These are phyloP conservation scores for Macrobrachium rosenbergii DNA, from an alignment of 1,140 invertebrate genomes.

Conservation along the genomic window DNA sequence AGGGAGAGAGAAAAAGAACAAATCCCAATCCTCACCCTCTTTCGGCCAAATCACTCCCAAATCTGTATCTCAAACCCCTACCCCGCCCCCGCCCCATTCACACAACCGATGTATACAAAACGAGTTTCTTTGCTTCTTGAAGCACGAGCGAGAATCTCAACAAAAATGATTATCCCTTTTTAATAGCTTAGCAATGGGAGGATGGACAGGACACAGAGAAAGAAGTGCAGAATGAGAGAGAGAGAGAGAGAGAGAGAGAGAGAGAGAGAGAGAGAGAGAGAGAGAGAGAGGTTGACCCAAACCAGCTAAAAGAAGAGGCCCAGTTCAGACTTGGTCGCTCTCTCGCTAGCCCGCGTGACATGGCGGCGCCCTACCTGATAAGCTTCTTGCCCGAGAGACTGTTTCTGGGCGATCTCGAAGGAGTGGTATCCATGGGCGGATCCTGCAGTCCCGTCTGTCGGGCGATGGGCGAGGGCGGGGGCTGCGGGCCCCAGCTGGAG, in stretches of 20 bases:
- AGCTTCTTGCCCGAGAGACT: neutral
- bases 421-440: neutral
- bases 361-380: neutral
- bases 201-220: neutral
- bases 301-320: neutral
- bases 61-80: too few relatives aligned
- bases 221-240: too few relatives aligned
- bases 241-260: neutral
- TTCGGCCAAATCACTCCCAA: too few relatives aligned
- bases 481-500: neutral
- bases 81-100: neutral
- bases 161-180: too few relatives aligned
- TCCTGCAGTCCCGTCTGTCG: conserved; percentile 1
- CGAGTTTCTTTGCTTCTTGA: too few relatives aligned
- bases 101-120: neutral
- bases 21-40: neutral
- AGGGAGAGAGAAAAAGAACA: neutral
- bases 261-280: too few relatives aligned
- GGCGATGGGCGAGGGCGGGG: conserved; percentile 6
- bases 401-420: neutral
- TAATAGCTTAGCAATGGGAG: neutral
- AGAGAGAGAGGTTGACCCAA: too few relatives aligned
- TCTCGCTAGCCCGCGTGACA: neutral
- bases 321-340: too few relatives aligned
- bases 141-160: too few relatives aligned